phyloP scores from a whole-genome alignment of 2,888 invertebrate species.

The Cheilosia soror region DNA sequence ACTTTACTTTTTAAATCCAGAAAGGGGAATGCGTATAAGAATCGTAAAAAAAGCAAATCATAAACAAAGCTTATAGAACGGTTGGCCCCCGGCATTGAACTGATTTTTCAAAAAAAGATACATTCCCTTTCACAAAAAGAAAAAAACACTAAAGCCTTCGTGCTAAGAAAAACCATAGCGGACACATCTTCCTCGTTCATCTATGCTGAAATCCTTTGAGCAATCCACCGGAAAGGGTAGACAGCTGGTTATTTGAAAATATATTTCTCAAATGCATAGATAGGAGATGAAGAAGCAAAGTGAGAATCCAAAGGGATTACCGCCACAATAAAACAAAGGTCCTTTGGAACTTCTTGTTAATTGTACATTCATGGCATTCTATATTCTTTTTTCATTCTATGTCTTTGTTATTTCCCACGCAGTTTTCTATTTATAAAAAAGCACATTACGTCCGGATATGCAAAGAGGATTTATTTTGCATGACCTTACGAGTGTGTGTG shows the following conservation, averaged over 20 bases:
- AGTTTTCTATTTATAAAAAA: neutral
- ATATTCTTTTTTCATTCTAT: conserved; percentile 18
- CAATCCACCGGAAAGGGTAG: conserved; percentile 10
- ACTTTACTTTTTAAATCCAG: conserved; percentile 5
- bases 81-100: conserved; percentile 5
- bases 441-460: conserved; percentile 17
- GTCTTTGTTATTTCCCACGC: neutral
- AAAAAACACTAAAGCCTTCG: conserved; percentile 9
- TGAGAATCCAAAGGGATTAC: conserved; percentile 52
- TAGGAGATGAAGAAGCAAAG: conserved; percentile 3
- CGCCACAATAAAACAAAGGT: conserved; percentile 62
- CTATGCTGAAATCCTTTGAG: conserved; percentile 14
- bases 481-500: neutral
- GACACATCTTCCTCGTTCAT: neutral
- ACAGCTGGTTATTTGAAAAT: conserved; percentile 46
- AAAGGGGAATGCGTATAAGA: neutral
- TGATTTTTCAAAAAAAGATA: conserved; percentile 8
- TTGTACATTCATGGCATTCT: conserved; percentile 44
- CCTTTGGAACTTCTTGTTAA: conserved; percentile 39
- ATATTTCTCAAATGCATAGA: conserved; percentile 31
- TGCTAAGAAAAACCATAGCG: neutral
- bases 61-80: conserved; percentile 23
- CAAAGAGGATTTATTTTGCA: conserved; percentile 14
- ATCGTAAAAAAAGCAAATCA: conserved; percentile 13
- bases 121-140: neutral